Evolutionary conservation across 2,113 vertebrate genomes (phyloP).

Genomic region (Stegostoma tigrinum): DNA sequence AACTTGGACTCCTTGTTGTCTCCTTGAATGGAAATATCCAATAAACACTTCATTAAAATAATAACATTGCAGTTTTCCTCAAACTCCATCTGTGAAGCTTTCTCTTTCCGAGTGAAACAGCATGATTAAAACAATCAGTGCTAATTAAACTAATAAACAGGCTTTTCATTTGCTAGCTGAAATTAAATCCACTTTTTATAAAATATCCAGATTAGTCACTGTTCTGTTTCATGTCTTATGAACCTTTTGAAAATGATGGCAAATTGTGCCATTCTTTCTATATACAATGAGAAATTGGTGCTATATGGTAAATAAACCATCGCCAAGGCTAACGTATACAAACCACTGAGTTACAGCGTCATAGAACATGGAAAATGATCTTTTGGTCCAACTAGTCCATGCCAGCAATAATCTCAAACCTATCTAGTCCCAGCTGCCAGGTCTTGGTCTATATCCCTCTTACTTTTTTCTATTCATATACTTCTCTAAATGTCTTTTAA

Average conservation of each 20-base stretch:
- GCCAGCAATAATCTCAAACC: no score
- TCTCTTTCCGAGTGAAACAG: not conserved
- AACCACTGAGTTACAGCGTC: no score
- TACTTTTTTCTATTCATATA: no score
- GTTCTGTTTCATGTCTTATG: not conserved
- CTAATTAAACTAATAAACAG: not conserved
- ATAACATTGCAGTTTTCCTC: slow-evolving; percentile 7
- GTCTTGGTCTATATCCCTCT: no score
- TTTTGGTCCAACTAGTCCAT: no score
- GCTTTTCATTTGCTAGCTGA: not conserved
- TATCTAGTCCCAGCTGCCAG: no score
- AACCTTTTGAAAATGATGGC: not conserved
- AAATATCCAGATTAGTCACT: not conserved
- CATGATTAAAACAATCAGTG: not conserved
- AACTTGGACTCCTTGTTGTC: not conserved
- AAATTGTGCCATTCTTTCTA: not conserved
- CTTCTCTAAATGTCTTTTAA: no score
- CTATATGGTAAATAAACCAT: not conserved
- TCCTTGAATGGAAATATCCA: slow-evolving; percentile 23
- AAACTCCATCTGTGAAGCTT: not conserved
- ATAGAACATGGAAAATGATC: no score
- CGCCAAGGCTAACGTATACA: not conserved
- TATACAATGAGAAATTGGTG: not conserved
- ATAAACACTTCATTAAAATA: slow-evolving; percentile 30
- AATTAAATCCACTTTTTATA: not conserved